phyloP scores from a whole-genome alignment of 2,797 vertebrate species.

The Coregonus ussuriensis region DNA sequence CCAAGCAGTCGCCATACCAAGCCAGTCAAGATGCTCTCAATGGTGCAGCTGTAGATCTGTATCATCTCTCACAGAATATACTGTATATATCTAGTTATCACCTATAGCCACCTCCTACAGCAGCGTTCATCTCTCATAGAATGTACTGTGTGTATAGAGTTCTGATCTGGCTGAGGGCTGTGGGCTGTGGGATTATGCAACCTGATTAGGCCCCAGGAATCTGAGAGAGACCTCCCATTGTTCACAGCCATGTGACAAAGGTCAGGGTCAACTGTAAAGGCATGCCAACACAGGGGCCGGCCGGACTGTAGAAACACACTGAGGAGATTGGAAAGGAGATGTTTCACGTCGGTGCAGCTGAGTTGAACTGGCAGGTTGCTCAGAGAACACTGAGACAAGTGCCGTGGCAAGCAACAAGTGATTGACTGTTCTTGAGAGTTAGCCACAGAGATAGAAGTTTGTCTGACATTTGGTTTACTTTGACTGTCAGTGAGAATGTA shows the following conservation, averaged over 20 bases:
- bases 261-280: conserved; percentile 31
- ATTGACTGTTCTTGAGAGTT: neutral
- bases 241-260: conserved; percentile 39
- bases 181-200: conserved; percentile 22
- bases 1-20: too few species aligned
- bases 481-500: neutral
- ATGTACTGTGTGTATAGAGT: neutral
- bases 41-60: too few species aligned
- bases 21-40: too few species aligned
- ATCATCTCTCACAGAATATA: neutral
- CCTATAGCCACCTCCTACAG: too few species aligned
- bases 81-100: too few species aligned
- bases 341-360: neutral
- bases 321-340: neutral
- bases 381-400: neutral
- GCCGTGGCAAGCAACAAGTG: neutral
- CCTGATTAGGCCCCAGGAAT: conserved; percentile 22
- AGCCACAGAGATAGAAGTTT: neutral
- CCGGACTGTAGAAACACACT: neutral
- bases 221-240: conserved; percentile 30
- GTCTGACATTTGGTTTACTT: neutral
- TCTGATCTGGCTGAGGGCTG: neutral
- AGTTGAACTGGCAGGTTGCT: neutral
- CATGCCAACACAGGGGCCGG: conserved; percentile 13
- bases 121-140: neutral